Percentiles rank a stretch among this genome's conserved stretches.
phyloP scores from a whole-genome alignment of 2,888 invertebrate species.

The Xestia rhomboidea region DNA sequence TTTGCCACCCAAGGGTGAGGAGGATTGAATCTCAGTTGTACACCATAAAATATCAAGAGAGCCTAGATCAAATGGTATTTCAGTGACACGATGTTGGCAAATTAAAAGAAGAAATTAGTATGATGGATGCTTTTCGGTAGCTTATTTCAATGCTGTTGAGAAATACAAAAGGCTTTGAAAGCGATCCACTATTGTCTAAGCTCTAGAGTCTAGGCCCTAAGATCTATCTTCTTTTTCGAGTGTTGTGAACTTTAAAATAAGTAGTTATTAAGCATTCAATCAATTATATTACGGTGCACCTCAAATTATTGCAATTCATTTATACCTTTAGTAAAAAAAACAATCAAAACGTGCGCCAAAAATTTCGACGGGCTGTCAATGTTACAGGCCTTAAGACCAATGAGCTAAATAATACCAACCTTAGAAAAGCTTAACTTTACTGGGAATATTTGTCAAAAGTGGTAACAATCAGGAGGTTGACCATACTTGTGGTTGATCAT shows the following conservation, averaged over 20 bases:
- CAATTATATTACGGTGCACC: no score
- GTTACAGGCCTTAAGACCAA: not conserved
- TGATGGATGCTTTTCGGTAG: not conserved
- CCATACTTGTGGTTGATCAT: not conserved
- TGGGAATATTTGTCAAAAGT: not conserved
- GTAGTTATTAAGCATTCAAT: no score
- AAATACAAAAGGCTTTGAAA: not conserved
- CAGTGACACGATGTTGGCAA: not conserved
- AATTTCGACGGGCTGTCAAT: no score
- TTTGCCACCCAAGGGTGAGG: not conserved
- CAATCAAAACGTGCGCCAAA: no score
- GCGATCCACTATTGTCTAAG: not conserved
- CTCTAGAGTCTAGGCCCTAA: not conserved
- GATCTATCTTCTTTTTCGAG: no score
- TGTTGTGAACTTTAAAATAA: no score
- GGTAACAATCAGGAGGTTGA: not conserved
- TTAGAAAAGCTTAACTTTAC: no score
- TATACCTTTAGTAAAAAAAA: no score
- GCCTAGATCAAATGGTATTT: not conserved
- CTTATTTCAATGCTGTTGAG: not conserved
- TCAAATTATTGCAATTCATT: no score
- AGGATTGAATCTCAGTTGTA: not conserved
- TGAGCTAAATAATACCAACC: no score
- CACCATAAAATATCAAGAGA: not conserved
- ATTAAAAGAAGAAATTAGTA: not conserved